A percentile compares a stretch with the other conserved stretches of the same genome.
Evolutionary conservation across 2,888 invertebrate genomes (phyloP).

Genomic region (Melinaea menophilus): DNA sequence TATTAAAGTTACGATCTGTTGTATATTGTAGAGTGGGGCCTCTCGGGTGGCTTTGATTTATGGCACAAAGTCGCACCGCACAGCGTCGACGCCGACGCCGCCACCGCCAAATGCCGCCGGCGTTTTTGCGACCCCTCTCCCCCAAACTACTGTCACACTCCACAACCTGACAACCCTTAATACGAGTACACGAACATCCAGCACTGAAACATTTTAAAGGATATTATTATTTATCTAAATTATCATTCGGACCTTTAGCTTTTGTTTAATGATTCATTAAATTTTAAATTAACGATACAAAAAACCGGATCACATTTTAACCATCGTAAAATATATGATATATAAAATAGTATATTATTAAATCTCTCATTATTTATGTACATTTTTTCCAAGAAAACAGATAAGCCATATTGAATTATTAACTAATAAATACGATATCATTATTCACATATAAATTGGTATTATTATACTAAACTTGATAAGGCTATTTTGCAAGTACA

Average conservation of each 20-base stretch:
- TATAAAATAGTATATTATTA: no score
- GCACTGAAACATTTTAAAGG: constrained; percentile 3
- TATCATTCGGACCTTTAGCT: background rate
- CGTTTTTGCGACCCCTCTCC: constrained; percentile 59
- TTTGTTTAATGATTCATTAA: no score
- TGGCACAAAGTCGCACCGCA: constrained; percentile 62
- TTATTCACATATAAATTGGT: background rate
- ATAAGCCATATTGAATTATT: no score
- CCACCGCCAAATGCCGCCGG: constrained; percentile 44
- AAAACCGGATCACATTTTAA: no score
- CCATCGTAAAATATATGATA: no score
- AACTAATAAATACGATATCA: background rate
- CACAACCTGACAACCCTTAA: constrained; percentile 42
- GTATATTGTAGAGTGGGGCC: constrained; percentile 45
- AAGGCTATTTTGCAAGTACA: background rate
- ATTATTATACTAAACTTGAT: background rate
- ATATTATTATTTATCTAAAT: background rate
- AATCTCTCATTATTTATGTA: no score
- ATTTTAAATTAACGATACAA: no score
- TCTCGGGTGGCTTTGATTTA: constrained; percentile 74
- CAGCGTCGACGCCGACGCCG: constrained; percentile 42
- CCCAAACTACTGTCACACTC: constrained; percentile 43
- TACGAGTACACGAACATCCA: constrained; percentile 36
- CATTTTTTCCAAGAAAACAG: no score
- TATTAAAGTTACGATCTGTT: constrained; percentile 33